These are phyloP conservation scores for Chironomus riparius DNA, from an alignment of 2,888 invertebrate genomes.

Conservation along the genomic window DNA sequence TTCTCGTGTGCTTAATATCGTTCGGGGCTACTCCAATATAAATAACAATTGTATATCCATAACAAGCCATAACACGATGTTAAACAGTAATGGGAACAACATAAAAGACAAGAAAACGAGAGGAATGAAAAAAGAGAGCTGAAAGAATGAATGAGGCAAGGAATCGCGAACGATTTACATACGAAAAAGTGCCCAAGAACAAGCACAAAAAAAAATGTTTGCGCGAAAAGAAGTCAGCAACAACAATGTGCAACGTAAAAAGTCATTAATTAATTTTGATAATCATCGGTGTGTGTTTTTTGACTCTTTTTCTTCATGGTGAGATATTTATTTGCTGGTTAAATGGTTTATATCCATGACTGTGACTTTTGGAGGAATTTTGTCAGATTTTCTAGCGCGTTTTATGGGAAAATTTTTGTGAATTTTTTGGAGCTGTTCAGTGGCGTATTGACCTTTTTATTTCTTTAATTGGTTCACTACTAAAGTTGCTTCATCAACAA, in stretches of 20 bases:
- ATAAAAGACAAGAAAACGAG: conserved; percentile 1
- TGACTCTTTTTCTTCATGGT: conserved; percentile 8
- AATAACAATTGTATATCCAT: conserved; percentile 9
- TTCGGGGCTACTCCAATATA: conserved; percentile 1
- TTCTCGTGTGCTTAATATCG: not conserved
- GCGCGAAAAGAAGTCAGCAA: not conserved
- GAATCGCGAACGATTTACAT: not conserved
- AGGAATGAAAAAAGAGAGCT: not conserved
- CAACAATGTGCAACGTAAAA: conserved; percentile 4
- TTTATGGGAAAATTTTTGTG: too few relatives aligned
- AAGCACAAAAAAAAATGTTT: not conserved
- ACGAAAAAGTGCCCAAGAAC: not conserved
- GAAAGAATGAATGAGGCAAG: not conserved
- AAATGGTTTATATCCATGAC: too few relatives aligned
- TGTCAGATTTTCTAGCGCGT: too few relatives aligned
- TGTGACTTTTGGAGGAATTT: too few relatives aligned
- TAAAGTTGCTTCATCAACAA: too few relatives aligned
- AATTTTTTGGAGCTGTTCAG: too few relatives aligned
- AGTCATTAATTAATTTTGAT: conserved; percentile 28
- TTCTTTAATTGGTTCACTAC: too few relatives aligned
- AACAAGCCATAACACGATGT: conserved; percentile 25
- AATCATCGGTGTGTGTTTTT: conserved; percentile 25
- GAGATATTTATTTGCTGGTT: conserved; percentile 13
- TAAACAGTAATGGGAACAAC: conserved; percentile 20
- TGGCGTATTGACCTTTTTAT: too few relatives aligned